phyloP scores from a whole-genome alignment of 1,140 invertebrate genomes.

The Scaptomyza graminum region DNA sequence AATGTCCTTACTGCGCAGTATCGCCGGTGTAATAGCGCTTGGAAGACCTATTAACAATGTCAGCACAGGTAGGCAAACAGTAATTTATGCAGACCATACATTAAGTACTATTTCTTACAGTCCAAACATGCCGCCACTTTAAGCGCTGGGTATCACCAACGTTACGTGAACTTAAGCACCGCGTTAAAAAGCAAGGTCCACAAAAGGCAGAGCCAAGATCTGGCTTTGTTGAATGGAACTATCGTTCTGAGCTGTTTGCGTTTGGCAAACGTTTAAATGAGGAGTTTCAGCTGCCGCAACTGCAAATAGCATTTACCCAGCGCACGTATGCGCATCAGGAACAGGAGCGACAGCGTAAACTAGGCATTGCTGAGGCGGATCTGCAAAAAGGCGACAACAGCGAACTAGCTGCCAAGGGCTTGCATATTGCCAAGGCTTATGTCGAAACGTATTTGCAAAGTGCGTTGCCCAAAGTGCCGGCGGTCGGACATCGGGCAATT shows the following conservation, averaged over 20 bases:
- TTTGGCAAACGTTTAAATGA: constrained; percentile 95
- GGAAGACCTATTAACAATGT: constrained; percentile 17
- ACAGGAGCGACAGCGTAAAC: constrained; percentile 87
- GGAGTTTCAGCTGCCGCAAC: constrained; percentile 88
- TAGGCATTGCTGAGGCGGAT: constrained; percentile 87
- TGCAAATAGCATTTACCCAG: constrained; percentile 92
- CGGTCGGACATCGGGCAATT: constrained; percentile 87
- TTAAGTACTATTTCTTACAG: constrained; percentile 30
- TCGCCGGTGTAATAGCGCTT: constrained; percentile 13
- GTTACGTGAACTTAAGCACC: constrained; percentile 74
- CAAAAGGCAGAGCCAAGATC: constrained; percentile 84
- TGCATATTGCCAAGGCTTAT: constrained; percentile 85
- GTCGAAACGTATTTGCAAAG: constrained; percentile 85
- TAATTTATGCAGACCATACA: constrained; percentile 15
- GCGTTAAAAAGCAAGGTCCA: constrained; percentile 68
- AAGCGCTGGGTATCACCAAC: constrained; percentile 86
- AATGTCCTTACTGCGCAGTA: constrained; percentile 62
- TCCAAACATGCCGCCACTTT: constrained; percentile 78
- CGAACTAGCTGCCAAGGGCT: constrained; percentile 88
- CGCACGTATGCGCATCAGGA: constrained; percentile 91
- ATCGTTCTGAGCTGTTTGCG: constrained; percentile 93
- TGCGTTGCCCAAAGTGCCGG: constrained; percentile 89
- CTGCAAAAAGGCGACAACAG: constrained; percentile 88
- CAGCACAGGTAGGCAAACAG: constrained; percentile 32
- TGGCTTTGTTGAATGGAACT: constrained; percentile 93